Evolutionary conservation across 35 echinoderm and acorn worm genomes (phyloP), one percentile per base, ranked within the genome.

Genomic region (Amphiura filiformis): DNA sequence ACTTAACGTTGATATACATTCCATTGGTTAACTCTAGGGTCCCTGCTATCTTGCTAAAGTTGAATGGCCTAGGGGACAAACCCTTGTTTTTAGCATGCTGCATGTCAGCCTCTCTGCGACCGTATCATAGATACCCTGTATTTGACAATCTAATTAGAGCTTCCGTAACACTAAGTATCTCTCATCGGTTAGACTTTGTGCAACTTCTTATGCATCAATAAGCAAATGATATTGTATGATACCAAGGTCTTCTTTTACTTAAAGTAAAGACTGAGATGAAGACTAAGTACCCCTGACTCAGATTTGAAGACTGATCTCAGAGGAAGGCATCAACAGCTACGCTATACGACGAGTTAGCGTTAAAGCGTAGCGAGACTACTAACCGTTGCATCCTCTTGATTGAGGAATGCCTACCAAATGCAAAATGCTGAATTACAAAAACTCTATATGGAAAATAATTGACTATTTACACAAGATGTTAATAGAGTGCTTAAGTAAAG

Each of bases 51-150:
- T n/a, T 70, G 61, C 7, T 30, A 70, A 70, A 70, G 61, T 70
- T 70, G 61, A 70, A 70, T 30, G 61, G 61, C 61, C 61, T 70
- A 70, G 61, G 61, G 61, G 61, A n/a, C 61, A 70, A 70, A n/a
- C 61, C 26, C 28, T 26, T 70, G n/a, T n/a, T 70, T 70, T 15
- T 30, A n/a, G 61, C 28, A 47, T 47, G 41, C 61, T 4, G 28
- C 61, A 13, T 4, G 61, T 70, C 61, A n/a, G 28, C 7, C 61
- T 70, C 61, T 30, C 2, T 2, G 61, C 15, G 61, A 11, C 61
- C 26, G 26, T 70, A 70, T 70, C 61, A 70, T 2, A 23, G 61
- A 23, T 26, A 26, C 15, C 44, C 26, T 70, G 11, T 70, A 70
- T n/a, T 15, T 18, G 11, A 70, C 61, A 70, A n/a, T 70, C 61